These are phyloP conservation scores for Cryptomyrus ogoouensis DNA, from an alignment of 2,113 vertebrate species.

Conservation along the genomic window DNA sequence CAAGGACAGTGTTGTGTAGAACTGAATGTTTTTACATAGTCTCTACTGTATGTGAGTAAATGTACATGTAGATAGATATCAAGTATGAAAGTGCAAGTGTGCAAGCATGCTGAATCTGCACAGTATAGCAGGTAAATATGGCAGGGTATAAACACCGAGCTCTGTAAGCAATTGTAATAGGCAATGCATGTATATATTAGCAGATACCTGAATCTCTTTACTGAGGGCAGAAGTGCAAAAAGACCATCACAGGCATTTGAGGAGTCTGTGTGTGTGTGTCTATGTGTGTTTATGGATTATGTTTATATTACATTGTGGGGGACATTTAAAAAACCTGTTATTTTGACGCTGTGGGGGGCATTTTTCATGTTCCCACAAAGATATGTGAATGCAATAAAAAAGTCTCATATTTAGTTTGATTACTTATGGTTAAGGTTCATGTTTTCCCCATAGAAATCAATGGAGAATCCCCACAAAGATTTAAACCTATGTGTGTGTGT, in stretches of 20 bases:
- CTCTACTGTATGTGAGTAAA: not conserved
- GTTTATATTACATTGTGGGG: too few relatives aligned
- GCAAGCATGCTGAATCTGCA: not conserved
- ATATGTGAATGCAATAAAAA: too few relatives aligned
- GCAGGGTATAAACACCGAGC: not conserved
- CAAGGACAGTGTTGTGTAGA: conserved; percentile 38
- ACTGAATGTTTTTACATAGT: not conserved
- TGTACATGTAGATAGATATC: not conserved
- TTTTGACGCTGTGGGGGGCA: too few relatives aligned
- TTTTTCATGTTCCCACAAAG: too few relatives aligned
- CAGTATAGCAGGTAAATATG: not conserved
- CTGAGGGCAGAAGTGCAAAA: not conserved
- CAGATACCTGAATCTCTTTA: not conserved
- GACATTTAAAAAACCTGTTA: too few relatives aligned
- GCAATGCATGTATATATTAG: not conserved
- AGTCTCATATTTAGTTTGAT: too few relatives aligned
- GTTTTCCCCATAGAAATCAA: too few relatives aligned
- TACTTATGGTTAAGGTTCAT: too few relatives aligned
- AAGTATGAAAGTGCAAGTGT: not conserved
- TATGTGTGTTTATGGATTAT: not conserved
- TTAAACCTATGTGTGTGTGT: not conserved
- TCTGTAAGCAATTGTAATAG: not conserved
- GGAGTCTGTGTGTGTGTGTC: not conserved
- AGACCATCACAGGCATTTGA: not conserved
- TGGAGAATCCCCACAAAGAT: too few relatives aligned